phyloP scores from a whole-genome alignment of 2,113 vertebrate species.

The Rhegmatorhina hoffmannsi region DNA sequence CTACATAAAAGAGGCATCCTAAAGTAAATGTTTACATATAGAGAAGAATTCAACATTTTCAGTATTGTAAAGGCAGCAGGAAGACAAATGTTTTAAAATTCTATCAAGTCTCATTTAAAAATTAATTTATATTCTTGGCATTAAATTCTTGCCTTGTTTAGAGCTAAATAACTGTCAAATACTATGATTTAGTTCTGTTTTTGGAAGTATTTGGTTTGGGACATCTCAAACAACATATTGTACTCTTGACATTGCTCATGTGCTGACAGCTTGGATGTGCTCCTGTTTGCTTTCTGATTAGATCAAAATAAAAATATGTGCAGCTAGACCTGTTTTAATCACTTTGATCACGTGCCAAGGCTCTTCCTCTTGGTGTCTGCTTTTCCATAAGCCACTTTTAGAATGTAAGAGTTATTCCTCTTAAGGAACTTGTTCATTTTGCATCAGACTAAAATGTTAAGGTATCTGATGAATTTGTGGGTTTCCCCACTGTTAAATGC shows the following conservation, averaged over 20 bases:
- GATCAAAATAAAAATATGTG: slow-evolving; percentile 45
- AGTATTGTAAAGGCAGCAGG: background rate
- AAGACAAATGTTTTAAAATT: background rate
- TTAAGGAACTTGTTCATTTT: accelerated
- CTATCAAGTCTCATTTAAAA: background rate
- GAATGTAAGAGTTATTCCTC: background rate
- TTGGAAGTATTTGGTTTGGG: slow-evolving; percentile 1
- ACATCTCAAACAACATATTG: slow-evolving; percentile 9
- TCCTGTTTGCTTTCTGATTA: slow-evolving; percentile 44
- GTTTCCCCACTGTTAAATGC: background rate
- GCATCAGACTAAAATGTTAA: background rate
- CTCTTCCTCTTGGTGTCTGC: background rate
- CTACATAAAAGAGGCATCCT: background rate
- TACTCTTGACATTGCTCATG: background rate
- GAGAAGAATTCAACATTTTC: background rate
- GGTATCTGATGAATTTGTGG: background rate
- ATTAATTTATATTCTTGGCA: background rate
- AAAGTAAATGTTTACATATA: background rate
- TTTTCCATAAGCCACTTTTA: background rate
- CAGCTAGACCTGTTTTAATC: slow-evolving; percentile 21
- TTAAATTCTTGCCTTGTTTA: slow-evolving; percentile 8
- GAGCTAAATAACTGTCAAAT: background rate
- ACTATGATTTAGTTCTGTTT: background rate
- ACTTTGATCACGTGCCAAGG: background rate
- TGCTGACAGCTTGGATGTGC: slow-evolving; percentile 40